Evolutionary conservation across 2,888 invertebrate genomes (phyloP).

Genomic region (Drosophila mulleri): DNA sequence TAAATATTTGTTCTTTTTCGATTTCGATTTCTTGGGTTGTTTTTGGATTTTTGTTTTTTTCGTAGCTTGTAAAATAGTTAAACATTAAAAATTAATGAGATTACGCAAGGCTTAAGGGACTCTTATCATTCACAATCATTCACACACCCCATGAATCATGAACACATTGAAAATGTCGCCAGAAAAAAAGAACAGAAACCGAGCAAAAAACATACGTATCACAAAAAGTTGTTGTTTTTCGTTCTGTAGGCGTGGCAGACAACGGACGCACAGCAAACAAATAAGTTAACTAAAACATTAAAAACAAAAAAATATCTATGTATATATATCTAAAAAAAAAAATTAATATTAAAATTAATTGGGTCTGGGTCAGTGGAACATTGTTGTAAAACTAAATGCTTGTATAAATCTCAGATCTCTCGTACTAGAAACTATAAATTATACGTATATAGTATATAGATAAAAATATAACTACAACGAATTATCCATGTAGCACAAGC

Average conservation of each 20-base stretch:
- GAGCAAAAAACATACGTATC: slow-evolving; percentile 61
- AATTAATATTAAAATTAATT: slow-evolving; percentile 24
- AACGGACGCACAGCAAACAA: slow-evolving; percentile 38
- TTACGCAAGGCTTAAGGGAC: slow-evolving; percentile 47
- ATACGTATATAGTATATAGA: slow-evolving; percentile 39
- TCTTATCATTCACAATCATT: slow-evolving; percentile 29
- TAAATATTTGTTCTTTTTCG: background rate
- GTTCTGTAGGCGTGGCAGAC: slow-evolving; percentile 50
- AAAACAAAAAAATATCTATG: slow-evolving; percentile 16
- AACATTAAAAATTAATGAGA: slow-evolving; percentile 70
- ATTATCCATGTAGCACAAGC: slow-evolving; percentile 62
- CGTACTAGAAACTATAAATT: slow-evolving; percentile 65
- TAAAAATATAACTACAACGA: slow-evolving; percentile 41
- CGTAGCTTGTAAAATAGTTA: slow-evolving; percentile 33
- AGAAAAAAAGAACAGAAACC: slow-evolving; percentile 25
- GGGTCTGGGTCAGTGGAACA: slow-evolving; percentile 46
- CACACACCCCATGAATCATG: slow-evolving; percentile 15
- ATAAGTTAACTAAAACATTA: slow-evolving; percentile 37
- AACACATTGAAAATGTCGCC: slow-evolving; percentile 31
- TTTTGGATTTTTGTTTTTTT: background rate
- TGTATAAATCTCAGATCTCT: slow-evolving; percentile 75
- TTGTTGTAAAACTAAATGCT: slow-evolving; percentile 61
- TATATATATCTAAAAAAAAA: slow-evolving; percentile 4
- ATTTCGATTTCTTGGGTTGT: background rate
- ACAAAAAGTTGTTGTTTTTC: slow-evolving; percentile 59